These are phyloP conservation scores for Atta texana DNA, from an alignment of 1,140 invertebrate genomes.

Conservation along the genomic window DNA sequence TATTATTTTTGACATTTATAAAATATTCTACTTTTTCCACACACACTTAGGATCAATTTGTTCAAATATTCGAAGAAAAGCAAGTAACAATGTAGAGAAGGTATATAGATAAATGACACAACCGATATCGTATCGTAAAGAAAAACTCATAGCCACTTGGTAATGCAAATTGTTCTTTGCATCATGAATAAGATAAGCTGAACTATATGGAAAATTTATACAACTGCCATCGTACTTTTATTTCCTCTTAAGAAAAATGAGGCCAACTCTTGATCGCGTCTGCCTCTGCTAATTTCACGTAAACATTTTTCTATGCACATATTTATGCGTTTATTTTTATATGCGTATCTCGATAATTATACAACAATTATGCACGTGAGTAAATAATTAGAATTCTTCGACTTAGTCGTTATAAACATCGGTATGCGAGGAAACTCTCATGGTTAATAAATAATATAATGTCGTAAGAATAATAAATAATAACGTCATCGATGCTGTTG, in stretches of 20 bases:
- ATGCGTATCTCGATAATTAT: background rate
- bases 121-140: background rate
- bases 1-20: background rate
- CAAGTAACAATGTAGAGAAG: slow-evolving; percentile 32
- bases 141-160: slow-evolving; percentile 22
- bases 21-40: slow-evolving; percentile 11
- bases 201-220: slow-evolving; percentile 28
- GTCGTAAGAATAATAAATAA: slow-evolving; percentile 3
- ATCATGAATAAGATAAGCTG: slow-evolving; percentile 38
- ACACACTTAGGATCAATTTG: slow-evolving; percentile 26
- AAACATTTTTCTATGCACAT: background rate
- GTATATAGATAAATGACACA: slow-evolving; percentile 39
- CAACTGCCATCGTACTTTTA: background rate
- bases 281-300: background rate
- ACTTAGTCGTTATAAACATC: background rate
- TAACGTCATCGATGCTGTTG: slow-evolving; percentile 10
- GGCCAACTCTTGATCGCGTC: background rate
- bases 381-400: slow-evolving; percentile 18
- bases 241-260: background rate
- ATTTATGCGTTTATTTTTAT: background rate
- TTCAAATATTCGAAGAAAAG: slow-evolving; percentile 19
- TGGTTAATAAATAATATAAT: slow-evolving; percentile 5
- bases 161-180: slow-evolving; percentile 46
- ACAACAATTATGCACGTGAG: background rate
- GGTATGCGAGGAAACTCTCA: background rate